Evolutionary conservation across 2,888 invertebrate genomes (phyloP), one percentile per base, ranked within the genome.

Genomic region (Ethmia dodecea): DNA sequence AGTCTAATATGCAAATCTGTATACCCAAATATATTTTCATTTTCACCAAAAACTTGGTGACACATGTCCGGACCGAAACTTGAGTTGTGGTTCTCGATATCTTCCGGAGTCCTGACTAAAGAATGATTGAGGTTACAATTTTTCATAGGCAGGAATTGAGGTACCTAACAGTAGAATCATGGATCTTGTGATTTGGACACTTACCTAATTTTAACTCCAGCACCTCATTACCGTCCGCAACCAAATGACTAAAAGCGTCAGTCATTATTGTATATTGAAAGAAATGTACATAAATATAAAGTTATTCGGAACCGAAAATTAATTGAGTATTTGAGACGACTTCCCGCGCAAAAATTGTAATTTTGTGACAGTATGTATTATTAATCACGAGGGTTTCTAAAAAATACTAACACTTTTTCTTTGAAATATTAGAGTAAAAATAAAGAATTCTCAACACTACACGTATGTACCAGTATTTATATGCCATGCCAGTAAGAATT

Each of bases 21-120:
- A 68, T 97, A 99, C 2, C 98, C 99, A 86, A 97, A 97, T 68
- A 99, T 96, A 42, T 91, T 93, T 80, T 99, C 99, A 57, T 90
- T 92, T 49, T 95, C 94, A 3, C 96, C 96, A 73, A 96, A 97
- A 37, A 97, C 92, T 78, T 98, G 97, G 86, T 98, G 96, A 33
- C 95, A 94, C 94, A 97, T 96, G 36, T 92, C 92, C 0, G 97
- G 96, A 22, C 89, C 86, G 62, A 96, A 96, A 20, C 84, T 79
- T 5, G 79, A 70, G 1, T 84, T 77, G 18, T 91, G 89, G 70
- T 93, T 88, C 41, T 91, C 88, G 20, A 94, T 67, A 67, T 94
- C 94, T 22, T 88, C 72, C 13, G 80, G 71, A 39, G 78, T 74
- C 33, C 92, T 88, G 31, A 94, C 91, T 90, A 59, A 30, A 73